Evolutionary conservation across 2,888 invertebrate genomes (phyloP), one percentile per base, ranked within the genome.

Genomic region (Prosapia bicincta): DNA sequence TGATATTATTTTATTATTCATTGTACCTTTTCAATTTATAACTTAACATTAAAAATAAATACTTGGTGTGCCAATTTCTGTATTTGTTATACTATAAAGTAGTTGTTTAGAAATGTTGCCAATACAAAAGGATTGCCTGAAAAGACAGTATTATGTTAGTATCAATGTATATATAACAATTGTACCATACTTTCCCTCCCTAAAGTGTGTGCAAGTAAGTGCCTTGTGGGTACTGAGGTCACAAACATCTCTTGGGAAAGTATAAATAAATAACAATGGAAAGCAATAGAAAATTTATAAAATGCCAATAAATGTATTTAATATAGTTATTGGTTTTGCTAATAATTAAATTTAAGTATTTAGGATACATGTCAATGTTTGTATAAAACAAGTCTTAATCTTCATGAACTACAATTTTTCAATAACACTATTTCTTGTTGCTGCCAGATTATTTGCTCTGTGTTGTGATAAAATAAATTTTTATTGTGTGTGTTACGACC

Each of bases 261-360:
- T 72, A 72, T 73, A 54, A 72, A 66, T 67, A 73, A 76, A 70
- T 76, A 73, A 76, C 68, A 76, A 76, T 69, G 76, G 76, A 76
- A 76, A 76, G 76, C 76, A 76, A 76, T 76, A 76, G 76, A 76
- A 72, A 73, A 76, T 68, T 72, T 76, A 75, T 74, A 75, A 66
- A 71, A 30, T 69, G 66, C 38, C 70, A 66, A 66, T 66, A 75
- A 65, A 65, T 66, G 71, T 75, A 71, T 66, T 66, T 75, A 75
- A 70, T 66, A 71, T 75, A 75, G 75, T 66, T 32, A 28, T 70
- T 75, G 70, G 70, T 75, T 75, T 76, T 76, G 72, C 76, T 76
- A 76, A 72, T 76, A 76, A 76, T 72, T 71, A 76, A 72, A 69
- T 54, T 72, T 70, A 75, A 74, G 69, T 70, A 69, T 67, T 69